Conservation (phyloP, 2,797 vertebrate species). For the Mallotus villosus region DNA sequence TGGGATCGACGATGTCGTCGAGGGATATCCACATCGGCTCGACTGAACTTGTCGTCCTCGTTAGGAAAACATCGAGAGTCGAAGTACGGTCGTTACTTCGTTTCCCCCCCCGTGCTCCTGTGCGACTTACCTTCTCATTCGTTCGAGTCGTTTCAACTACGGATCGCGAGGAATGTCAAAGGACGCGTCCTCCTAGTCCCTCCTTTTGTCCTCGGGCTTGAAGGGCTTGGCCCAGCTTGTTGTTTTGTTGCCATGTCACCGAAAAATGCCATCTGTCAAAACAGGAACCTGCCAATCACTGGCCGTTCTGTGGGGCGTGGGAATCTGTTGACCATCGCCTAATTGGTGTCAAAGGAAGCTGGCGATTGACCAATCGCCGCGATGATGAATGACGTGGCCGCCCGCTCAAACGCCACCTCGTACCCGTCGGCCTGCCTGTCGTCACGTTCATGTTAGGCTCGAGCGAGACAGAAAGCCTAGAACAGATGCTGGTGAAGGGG, state of each 20-base stretch:
- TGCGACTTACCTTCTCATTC: too few species aligned
- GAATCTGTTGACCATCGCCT: conserved; percentile 33
- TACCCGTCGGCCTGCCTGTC: neutral
- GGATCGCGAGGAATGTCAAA: too few species aligned
- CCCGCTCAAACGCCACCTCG: neutral
- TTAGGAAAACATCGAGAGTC: too few species aligned
- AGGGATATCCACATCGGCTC: too few species aligned
- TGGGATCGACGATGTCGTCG: too few species aligned
- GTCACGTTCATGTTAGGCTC: neutral
- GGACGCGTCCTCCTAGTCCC: too few species aligned
- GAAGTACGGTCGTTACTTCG: too few species aligned
- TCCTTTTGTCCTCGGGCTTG: too few species aligned
- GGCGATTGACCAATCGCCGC: conserved; percentile 28
- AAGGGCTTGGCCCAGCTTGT: too few species aligned
- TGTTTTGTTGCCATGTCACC: conserved; percentile 19
- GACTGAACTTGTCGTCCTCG: too few species aligned
- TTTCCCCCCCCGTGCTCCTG: too few species aligned
- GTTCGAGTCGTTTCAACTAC: too few species aligned
- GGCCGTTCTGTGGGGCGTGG: neutral
- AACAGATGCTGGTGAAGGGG: conserved; percentile 5
- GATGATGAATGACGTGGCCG: conserved; percentile 44
- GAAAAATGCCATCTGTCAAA: conserved; percentile 35
- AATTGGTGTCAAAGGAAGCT: conserved; percentile 36
- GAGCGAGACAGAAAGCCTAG: neutral
- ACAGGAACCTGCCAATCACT: neutral